Base-by-base conservation (phyloP, 2,797 vertebrate genomes). In the Mionectes olivaceus region DNA sequence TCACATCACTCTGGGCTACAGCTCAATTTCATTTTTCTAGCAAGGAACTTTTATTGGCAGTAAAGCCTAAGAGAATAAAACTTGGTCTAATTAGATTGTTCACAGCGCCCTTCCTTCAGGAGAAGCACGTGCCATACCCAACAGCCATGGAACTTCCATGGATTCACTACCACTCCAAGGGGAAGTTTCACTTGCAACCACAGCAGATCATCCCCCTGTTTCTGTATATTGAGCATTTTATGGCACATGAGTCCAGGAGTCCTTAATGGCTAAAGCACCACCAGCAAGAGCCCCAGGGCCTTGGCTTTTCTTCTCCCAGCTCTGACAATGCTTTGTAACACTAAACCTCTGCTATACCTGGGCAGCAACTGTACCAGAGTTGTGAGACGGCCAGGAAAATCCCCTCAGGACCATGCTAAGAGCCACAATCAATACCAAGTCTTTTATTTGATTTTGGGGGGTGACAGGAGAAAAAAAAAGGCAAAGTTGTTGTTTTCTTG, bases 51-150 rank as follows among this genome's bases (percentile, higher is more conserved):
- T 88, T 84, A 96, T 79, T 87, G 89, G 85, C 94, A 95, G 27
- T 16, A 71, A 84, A 94, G 86, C 83, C 86, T 63, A 39, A 35
- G 80, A 90, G 85, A 84, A 77, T 74, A 90, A 94, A 96, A 93
- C 85, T 80, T 84, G 88, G 63, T 80, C 83, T 95, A 87, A 91
- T 94, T 73, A 94, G 67, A 69, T 52, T n/a, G 56, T 56, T 92
- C 76, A 11, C 60, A 49, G 73, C 0, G 7, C 57, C 65, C 19
- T 35, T 83, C 47, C 83, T 84, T 4, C 59, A 64, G 65, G 63
- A 95, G 86, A 57, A 74, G 70, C 88, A 84, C 4, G 1, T 50
- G 57, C 68, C 68, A 32, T 5, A 18, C 15, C 67, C 12, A 5
- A 76, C 41, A 95, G 77, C 63, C 70, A 49, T 2, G 17, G 37